phyloP scores from a whole-genome alignment of 2,888 invertebrate species.

The Eulithis prunata region DNA sequence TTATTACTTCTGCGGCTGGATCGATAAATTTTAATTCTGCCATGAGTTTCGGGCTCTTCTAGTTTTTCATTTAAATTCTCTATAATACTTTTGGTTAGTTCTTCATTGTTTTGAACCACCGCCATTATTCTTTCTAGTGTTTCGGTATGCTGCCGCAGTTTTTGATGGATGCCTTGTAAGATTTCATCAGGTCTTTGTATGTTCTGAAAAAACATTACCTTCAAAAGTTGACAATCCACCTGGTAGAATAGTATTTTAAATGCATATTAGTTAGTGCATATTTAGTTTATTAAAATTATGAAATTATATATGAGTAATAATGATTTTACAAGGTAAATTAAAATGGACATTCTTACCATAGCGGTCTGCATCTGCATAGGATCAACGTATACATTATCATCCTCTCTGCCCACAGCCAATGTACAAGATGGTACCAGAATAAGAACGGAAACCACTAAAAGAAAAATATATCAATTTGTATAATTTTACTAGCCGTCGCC shows the following conservation, averaged over 20 bases:
- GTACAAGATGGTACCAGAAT: conserved; percentile 3
- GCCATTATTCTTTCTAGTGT: conserved; percentile 60
- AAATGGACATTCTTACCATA: conserved; percentile 15
- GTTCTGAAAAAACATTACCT: conserved; percentile 50
- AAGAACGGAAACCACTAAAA: conserved; percentile 14
- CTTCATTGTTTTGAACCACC: conserved; percentile 50
- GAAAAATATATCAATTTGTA: background rate
- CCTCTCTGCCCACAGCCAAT: background rate
- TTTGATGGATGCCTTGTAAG: conserved; percentile 58
- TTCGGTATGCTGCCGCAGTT: conserved; percentile 62
- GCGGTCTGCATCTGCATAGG: conserved; percentile 19
- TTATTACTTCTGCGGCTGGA: conserved; percentile 44
- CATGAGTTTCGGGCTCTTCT: conserved; percentile 56
- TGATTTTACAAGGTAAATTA: background rate
- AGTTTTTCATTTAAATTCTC: conserved; percentile 51
- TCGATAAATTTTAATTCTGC: conserved; percentile 55
- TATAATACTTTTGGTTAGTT: conserved; percentile 54
- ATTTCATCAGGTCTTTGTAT: conserved; percentile 49
- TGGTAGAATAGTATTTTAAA: too few species aligned
- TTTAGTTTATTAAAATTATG: too few species aligned
- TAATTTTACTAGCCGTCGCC: too few species aligned
- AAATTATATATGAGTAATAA: too few species aligned
- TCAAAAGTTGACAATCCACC: background rate
- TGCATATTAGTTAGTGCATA: too few species aligned
- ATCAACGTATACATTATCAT: conserved; percentile 20